Conservation (phyloP, 2,113 vertebrate species). For the Melanotaenia duboulayi region DNA sequence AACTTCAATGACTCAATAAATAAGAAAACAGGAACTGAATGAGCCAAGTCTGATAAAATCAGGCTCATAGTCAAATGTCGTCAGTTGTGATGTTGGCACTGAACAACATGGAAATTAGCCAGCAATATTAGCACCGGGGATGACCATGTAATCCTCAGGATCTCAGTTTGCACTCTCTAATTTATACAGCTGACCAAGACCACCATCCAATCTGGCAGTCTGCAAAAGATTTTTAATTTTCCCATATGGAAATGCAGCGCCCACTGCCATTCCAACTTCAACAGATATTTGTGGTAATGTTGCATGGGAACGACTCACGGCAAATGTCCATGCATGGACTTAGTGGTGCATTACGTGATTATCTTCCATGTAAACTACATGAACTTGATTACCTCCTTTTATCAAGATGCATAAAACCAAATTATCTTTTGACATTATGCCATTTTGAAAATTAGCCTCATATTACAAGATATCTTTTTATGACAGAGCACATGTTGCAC, state of each 20-base stretch:
- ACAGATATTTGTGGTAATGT: slow-evolving; percentile 39
- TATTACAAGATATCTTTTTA: slow-evolving; percentile 9
- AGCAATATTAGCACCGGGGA: slow-evolving; percentile 29
- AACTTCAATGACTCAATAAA: no score
- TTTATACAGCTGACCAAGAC: slow-evolving; percentile 21
- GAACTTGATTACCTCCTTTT: neutral
- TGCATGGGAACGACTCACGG: slow-evolving; percentile 24
- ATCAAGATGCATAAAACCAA: neutral
- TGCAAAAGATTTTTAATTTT: slow-evolving; percentile 47
- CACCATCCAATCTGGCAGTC: slow-evolving; percentile 30
- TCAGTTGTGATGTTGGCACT: slow-evolving; percentile 58
- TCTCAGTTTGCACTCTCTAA: slow-evolving; percentile 15
- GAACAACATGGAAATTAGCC: slow-evolving; percentile 26
- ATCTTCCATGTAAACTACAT: slow-evolving; percentile 10
- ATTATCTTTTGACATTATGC: slow-evolving; percentile 2
- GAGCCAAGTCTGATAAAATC: neutral
- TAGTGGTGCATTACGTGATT: neutral
- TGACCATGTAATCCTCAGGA: slow-evolving; percentile 48
- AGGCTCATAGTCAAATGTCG: slow-evolving; percentile 24
- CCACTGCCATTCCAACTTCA: slow-evolving; percentile 56
- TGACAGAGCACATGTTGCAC: neutral
- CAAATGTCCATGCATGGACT: slow-evolving; percentile 26
- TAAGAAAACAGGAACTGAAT: no score
- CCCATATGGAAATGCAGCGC: slow-evolving; percentile 50
- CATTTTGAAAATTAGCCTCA: neutral